Evolutionary conservation across 2,797 vertebrate genomes (phyloP).

Genomic region (Sebastes diploproa): DNA sequence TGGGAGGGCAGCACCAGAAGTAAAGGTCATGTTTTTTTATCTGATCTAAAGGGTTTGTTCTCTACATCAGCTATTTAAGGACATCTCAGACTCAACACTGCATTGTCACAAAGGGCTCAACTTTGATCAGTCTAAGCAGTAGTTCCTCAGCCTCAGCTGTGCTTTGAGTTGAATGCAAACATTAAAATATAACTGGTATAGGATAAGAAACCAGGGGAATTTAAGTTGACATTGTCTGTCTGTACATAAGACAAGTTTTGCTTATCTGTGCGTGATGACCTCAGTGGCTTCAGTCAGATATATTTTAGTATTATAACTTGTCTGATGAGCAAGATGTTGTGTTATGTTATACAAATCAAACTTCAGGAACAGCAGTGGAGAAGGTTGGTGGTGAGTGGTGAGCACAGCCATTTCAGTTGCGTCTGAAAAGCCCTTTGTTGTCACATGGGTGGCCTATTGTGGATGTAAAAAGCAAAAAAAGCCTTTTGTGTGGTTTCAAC

Average conservation of each 20-base stretch:
- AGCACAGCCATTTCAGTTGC: constrained; percentile 37
- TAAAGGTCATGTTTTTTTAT: not conserved
- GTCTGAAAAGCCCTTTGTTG: constrained; percentile 76
- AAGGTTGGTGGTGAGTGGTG: constrained; percentile 26
- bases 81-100: not conserved
- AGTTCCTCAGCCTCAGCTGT: not conserved
- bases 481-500: constrained; percentile 57
- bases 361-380: constrained; percentile 8
- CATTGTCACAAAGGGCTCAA: not conserved
- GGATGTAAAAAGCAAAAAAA: constrained; percentile 57
- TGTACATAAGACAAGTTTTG: not conserved
- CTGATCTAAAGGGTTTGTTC: not conserved
- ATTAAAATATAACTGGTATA: not conserved
- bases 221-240: not conserved
- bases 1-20: not conserved
- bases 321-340: not conserved
- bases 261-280: not conserved
- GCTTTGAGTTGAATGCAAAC: not conserved
- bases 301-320: not conserved
- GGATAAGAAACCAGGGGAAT: not conserved
- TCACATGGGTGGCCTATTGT: constrained; percentile 71
- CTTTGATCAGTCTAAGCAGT: not conserved
- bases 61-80: not conserved
- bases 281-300: not conserved
- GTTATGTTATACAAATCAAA: constrained; percentile 4